Base-by-base conservation (phyloP, 2,797 vertebrate species). In the Sarcophilus harrisii region DNA sequence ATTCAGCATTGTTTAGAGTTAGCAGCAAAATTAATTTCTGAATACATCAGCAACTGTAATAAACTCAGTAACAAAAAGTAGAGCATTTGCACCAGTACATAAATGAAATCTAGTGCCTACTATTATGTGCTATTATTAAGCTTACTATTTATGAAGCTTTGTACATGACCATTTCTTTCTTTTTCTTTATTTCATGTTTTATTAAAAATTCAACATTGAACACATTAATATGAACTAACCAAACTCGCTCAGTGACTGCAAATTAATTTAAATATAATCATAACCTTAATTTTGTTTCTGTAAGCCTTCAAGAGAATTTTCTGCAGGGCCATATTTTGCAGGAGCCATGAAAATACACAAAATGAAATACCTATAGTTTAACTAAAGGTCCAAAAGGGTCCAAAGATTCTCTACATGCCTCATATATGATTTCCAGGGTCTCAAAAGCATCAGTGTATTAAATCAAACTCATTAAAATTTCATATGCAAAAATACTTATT, bases 11-110 rank as follows among this genome's bases (percentile, higher is more conserved):
- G 93, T 96, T 96, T 96, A 93, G 92, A 95, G 95, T 90, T 45
- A 96, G 94, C 58, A 97, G 90, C 38, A 94, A 96, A 94, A 96
- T 62, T 96, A 93, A 97, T 96, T 97, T 96, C 90, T 94, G 92
- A 92, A 58, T 91, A 92, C 45, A 90, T 97, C 93, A 97, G 97
- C 95, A 73, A 92, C 94, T 96, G 90, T 93, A 96, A 73, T 96
- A 94, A 97, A 95, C 87, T 49, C 94, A 96, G 57, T 91, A 92
- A 90, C 91, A 92, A 27, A 16, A 58, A 94, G 93, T 81, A 92
- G 5, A 54, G 54, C 91, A 91, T 91, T 16, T 45, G 57, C 0
- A 92, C 59, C 87, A 92, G 58, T 21, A 92, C 45, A 92, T 92
- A 95, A 95, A 93, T 81, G 87, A 87, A 49, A 92, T 94, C 52